phyloP scores from a whole-genome alignment of 2,888 invertebrate genomes.

The Metopia argyrocephala region DNA sequence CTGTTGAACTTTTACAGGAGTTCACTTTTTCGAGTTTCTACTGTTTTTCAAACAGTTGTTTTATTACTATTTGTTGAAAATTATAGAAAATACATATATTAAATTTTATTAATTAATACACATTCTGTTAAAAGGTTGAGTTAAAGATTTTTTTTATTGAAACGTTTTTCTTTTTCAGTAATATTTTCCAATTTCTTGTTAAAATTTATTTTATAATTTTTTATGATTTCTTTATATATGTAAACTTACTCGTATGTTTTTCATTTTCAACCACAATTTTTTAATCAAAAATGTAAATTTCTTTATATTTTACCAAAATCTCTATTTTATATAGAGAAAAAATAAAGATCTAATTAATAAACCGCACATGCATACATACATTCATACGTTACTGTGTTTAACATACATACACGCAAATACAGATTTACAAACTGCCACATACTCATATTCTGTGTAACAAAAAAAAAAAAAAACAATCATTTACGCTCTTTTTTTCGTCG shows the following conservation, averaged over 20 bases:
- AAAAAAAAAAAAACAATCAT: constrained; percentile 11
- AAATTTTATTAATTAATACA: background rate
- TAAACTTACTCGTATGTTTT: constrained; percentile 11
- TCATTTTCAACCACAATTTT: constrained; percentile 50
- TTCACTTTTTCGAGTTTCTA: too few species aligned
- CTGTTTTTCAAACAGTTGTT: too few species aligned
- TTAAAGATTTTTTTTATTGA: background rate
- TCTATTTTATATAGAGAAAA: constrained; percentile 34
- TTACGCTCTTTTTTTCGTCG: constrained; percentile 16
- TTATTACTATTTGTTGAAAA: too few species aligned
- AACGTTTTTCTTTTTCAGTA: background rate
- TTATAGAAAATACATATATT: too few species aligned
- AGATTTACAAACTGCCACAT: background rate
- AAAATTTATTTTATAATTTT: constrained; percentile 8
- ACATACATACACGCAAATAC: background rate
- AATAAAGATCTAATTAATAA: constrained; percentile 62
- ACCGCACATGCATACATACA: constrained; percentile 30
- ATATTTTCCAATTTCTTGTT: background rate
- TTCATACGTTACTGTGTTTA: too few species aligned
- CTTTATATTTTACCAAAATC: constrained; percentile 31
- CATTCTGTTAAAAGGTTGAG: background rate
- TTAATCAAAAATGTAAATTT: constrained; percentile 65
- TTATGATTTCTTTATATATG: background rate
- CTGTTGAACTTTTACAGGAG: too few species aligned
- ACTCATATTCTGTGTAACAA: background rate